Percentiles rank a stretch among this genome's conserved stretches.
These are phyloP conservation scores for Psammodynastes pulverulentus DNA, from an alignment of 2,113 vertebrate species.

Conservation along the genomic window DNA sequence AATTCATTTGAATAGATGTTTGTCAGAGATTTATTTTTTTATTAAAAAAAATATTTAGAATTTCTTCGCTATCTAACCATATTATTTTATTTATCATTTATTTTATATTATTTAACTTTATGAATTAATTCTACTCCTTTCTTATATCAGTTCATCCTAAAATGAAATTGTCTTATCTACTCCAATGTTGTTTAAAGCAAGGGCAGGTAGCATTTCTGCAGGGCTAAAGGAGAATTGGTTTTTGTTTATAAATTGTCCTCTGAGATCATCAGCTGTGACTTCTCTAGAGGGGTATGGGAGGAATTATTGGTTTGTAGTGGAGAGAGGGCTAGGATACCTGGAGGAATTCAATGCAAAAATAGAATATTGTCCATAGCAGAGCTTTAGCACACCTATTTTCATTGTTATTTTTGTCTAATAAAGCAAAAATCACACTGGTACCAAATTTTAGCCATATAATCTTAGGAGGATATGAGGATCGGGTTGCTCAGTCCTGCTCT, in stretches of 20 bases:
- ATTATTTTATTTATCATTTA: not conserved
- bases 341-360: not conserved
- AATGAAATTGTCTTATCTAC: slow-evolving; percentile 32
- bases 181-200: slow-evolving; percentile 26
- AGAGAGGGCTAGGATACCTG: not conserved
- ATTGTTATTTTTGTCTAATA: not conserved
- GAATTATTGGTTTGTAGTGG: not conserved
- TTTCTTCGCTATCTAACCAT: slow-evolving; percentile 29
- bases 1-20: slow-evolving; percentile 28
- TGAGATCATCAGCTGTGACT: not conserved
- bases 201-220: not conserved
- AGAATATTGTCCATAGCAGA: not conserved
- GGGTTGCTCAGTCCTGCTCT: not conserved
- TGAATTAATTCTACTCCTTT: slow-evolving; percentile 28
- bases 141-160: slow-evolving; percentile 22
- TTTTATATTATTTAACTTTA: not conserved
- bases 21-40: slow-evolving; percentile 41
- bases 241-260: not conserved
- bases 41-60: slow-evolving; percentile 36
- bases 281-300: not conserved
- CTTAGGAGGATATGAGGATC: not conserved
- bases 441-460: not conserved
- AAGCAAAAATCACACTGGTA: not conserved
- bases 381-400: not conserved
- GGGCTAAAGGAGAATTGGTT: not conserved